Base-by-base conservation (phyloP, 2,797 vertebrate species). In the Luscinia megarhynchos region DNA sequence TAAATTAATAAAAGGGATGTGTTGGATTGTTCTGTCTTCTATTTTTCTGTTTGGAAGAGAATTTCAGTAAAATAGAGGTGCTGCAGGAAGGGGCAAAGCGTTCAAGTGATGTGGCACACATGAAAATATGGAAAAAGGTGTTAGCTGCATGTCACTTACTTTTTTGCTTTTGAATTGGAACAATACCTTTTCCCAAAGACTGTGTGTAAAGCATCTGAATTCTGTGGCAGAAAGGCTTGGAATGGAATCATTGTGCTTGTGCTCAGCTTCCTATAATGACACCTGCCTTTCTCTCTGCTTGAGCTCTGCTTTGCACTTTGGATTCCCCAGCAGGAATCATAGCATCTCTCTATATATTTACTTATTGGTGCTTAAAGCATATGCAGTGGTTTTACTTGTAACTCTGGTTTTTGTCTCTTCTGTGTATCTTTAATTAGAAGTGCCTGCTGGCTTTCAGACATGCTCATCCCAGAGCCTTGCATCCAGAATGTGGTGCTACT, bases 1-100 rank as follows among this genome's bases (percentile, higher is more conserved):
- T 94, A 90, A 96, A 94, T 80, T 13, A 97, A 97, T 97, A 97
- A 97, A 97, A 69, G 91, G 93, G 81, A 93, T 93, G 79, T 78
- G 38, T 87, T 91, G 86, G 93, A 80, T 91, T 78, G 74, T 94
- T 84, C 91, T 95, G 94, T 97, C 90, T 91, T 93, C 17, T 54
- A 66, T 79, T 90, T 85, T 88, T 86, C 70, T 86, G 64, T 83
- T 73, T 78, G 64, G 30, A 90, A 80, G 93, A 94, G 50, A 67
- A 61, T 84, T 90, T 93, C 36, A 70, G 83, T 90, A 43, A 82
- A 80, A 57, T 62, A 45, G 76, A 88, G 70, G 46, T 80, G 84
- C 88, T 96, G 73, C 66, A 93, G 80, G 80, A 66, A 94, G 70
- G 84, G 38, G 82, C 9, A 84, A 36, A 78, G 68, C 66, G 23